phyloP scores from a whole-genome alignment of 35 echinoderm and acorn worm species.

The Apostichopus japonicus region DNA sequence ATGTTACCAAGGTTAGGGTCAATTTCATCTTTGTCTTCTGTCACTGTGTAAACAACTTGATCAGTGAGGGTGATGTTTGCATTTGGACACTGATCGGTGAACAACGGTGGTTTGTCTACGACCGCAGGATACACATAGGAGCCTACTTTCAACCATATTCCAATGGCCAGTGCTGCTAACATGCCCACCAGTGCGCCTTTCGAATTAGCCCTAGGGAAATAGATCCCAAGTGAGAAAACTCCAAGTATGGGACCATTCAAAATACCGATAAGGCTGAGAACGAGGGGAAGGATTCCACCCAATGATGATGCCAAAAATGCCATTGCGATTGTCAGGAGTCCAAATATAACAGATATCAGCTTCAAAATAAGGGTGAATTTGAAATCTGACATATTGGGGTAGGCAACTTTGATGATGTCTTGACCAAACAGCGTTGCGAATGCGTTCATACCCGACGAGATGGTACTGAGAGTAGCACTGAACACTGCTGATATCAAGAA shows the following conservation, averaged over 20 bases:
- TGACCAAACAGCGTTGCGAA: conserved; percentile 40
- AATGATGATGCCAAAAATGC: conserved; percentile 47
- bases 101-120: background rate
- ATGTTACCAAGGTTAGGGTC: background rate
- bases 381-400: conserved; percentile 4
- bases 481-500: conserved; percentile 4
- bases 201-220: conserved; percentile 53
- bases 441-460: conserved; percentile 54
- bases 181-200: conserved; percentile 54
- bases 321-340: conserved; percentile 23
- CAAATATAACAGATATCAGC: background rate
- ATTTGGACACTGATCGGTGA: conserved; percentile 14
- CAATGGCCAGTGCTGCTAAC: conserved; percentile 38
- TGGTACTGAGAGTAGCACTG: conserved; percentile 28
- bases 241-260: conserved; percentile 52
- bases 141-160: conserved; percentile 43
- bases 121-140: conserved; percentile 21
- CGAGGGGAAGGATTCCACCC: conserved; percentile 28
- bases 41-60: background rate
- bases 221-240: conserved; percentile 39
- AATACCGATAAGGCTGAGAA: conserved; percentile 29
- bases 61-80: background rate
- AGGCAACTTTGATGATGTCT: conserved; percentile 1
- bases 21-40: background rate
- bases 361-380: conserved; percentile 31